These are phyloP conservation scores for Brachypterus glaber DNA, from an alignment of 2,888 invertebrate genomes.

Conservation along the genomic window DNA sequence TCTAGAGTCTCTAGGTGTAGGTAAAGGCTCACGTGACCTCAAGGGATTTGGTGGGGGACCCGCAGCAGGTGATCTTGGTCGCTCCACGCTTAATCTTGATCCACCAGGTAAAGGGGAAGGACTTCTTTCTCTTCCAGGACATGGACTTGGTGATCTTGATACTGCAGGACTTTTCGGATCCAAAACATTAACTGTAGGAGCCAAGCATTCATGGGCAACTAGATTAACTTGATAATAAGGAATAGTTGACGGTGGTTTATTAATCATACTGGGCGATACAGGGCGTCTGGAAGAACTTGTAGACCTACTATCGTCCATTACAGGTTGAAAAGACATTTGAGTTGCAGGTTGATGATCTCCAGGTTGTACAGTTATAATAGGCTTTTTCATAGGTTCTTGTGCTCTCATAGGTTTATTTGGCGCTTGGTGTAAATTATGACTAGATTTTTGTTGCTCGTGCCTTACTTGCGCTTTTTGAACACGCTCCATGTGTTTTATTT, in stretches of 20 bases:
- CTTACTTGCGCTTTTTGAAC: conserved; percentile 24
- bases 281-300: conserved; percentile 37
- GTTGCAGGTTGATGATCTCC: conserved; percentile 38
- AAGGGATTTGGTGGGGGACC: conserved; percentile 62
- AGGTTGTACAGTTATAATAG: conserved; percentile 30
- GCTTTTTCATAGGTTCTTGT: conserved; percentile 22
- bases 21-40: conserved; percentile 35
- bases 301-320: conserved; percentile 43
- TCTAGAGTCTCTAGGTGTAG: conserved; percentile 26
- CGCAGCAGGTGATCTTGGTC: conserved; percentile 59
- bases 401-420: background rate
- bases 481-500: conserved; percentile 27
- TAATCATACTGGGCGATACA: conserved; percentile 60
- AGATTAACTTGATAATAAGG: conserved; percentile 73
- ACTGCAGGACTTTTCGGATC: conserved; percentile 51
- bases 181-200: conserved; percentile 50
- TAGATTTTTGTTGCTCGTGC: conserved; percentile 21
- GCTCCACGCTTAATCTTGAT: conserved; percentile 33
- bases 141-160: conserved; percentile 58
- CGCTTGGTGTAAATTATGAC: conserved; percentile 7
- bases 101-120: conserved; percentile 31
- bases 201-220: conserved; percentile 55
- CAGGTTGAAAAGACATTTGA: conserved; percentile 48
- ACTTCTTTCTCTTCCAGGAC: conserved; percentile 36
- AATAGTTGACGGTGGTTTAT: conserved; percentile 64